Evolutionary conservation across 1,140 invertebrate genomes (phyloP), one percentile per base, ranked within the genome.

Genomic region (Phocides pigmalion): DNA sequence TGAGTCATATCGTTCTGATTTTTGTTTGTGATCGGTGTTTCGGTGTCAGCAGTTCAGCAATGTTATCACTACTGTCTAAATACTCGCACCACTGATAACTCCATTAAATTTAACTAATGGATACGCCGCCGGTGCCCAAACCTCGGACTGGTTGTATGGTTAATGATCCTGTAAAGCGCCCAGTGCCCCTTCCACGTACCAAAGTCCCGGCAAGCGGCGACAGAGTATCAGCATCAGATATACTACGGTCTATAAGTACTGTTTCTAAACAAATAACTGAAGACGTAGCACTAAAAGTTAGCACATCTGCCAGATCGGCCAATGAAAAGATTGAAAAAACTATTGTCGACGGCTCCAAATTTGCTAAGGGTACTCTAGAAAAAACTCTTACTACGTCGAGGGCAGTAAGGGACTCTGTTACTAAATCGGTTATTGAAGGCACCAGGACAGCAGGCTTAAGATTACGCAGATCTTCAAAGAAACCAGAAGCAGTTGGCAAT

Each of bases 191-290:
- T 16, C 87, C 88, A 22, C 79, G 88, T 37, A 84, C 82, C 9
- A 87, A 84, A 67, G 42, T 81, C 22, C 72, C 80, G 4, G 41
- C 46, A n/a, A 76, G 64, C 39, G 68, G 69, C 37, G 85, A 88
- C 8, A 72, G 74, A 47, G 76, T 84, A 11, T 70, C 77, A 3
- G 84, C 86, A 39, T 72, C 82, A 0, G 81, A 87, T 62, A 79
- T 90, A 53, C 62, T 90, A 2, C 75, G 79, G 8, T 88, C 88
- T 15, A 81, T 89, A 32, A 74, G 79, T 62, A 70, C 84, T 14
- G 86, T 82, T 9, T 89, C 84, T 3, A 90, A 89, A 67, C 87
- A 90, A 74, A 70, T 90, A 41, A 80, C 79, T 0, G 88, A 87
- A 49, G 88, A 89, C 74, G 82, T 90, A 2, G 82, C 84, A 16